phyloP scores from a whole-genome alignment of 2,113 vertebrate species.

The Tringa solitaria region DNA sequence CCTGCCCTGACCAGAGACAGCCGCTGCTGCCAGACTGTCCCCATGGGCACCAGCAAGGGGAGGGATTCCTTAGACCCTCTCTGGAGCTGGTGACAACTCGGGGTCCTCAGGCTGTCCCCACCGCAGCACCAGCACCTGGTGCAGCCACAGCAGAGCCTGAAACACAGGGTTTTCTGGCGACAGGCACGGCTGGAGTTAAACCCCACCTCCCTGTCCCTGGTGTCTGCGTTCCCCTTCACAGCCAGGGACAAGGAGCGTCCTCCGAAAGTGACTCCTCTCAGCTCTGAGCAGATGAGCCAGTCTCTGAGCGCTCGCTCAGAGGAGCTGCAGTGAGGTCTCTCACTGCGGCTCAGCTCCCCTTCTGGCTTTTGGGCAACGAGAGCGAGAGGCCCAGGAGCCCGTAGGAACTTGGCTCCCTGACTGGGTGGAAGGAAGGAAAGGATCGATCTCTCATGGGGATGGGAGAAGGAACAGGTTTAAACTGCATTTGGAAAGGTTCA shows the following conservation, averaged over 20 bases:
- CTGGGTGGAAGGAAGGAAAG: not conserved
- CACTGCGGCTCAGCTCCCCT: not conserved
- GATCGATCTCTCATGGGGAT: not conserved
- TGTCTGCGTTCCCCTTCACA: not conserved
- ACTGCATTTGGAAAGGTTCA: not conserved
- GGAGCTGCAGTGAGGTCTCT: not conserved
- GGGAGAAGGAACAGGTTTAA: not conserved
- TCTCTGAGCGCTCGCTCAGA: not conserved
- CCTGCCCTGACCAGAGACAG: not conserved
- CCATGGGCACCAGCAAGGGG: not conserved
- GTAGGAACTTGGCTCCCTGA: fast-evolving
- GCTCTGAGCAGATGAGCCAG: not conserved
- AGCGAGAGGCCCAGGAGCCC: not conserved
- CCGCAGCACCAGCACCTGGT: not conserved
- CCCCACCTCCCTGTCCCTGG: not conserved
- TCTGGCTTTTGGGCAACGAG: not conserved
- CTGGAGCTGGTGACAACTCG: not conserved
- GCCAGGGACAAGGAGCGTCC: not conserved
- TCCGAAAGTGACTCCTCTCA: not conserved
- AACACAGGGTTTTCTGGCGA: not conserved
- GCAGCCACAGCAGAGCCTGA: not conserved
- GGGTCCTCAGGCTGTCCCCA: not conserved
- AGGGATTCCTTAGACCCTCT: not conserved
- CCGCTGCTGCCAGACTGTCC: not conserved
- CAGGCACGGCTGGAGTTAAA: not conserved